These are phyloP conservation scores for Dolichomitus sp. DNA, from an alignment of 2,888 invertebrate genomes.

Conservation along the genomic window DNA sequence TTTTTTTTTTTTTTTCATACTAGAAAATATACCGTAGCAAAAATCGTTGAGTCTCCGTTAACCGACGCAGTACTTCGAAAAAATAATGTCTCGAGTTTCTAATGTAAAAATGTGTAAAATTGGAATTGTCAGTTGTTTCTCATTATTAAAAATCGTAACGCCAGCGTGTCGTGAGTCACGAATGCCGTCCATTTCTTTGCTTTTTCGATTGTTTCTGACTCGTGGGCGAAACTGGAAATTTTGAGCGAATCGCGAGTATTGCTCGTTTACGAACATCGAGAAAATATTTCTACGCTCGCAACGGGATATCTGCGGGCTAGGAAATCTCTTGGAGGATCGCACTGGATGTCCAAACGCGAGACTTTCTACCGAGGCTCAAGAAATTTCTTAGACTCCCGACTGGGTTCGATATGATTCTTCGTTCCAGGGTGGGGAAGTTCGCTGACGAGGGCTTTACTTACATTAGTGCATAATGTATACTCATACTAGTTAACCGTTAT, in stretches of 20 bases:
- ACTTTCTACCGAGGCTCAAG: conserved; percentile 4
- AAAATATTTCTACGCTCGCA: conserved; percentile 13
- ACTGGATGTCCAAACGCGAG: not conserved
- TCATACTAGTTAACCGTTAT: conserved; percentile 64
- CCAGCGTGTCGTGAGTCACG: conserved; percentile 42
- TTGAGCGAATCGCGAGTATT: conserved; percentile 27
- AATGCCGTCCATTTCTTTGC: conserved; percentile 16
- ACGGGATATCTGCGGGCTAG: conserved; percentile 14
- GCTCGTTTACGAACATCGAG: conserved; percentile 1
- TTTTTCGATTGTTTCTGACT: conserved; percentile 8
- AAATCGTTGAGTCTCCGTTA: conserved; percentile 67
- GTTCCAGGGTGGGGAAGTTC: conserved; percentile 40
- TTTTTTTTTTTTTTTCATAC: conserved; percentile 45
- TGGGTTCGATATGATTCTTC: conserved; percentile 66
- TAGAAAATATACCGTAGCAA: conserved; percentile 72
- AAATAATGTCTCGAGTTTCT: conserved; percentile 67
- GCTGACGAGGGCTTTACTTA: conserved; percentile 48
- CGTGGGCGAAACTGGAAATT: conserved; percentile 14
- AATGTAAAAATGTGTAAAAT: conserved; percentile 71
- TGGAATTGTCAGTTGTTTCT: conserved; percentile 62
- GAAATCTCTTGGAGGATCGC: conserved; percentile 26
- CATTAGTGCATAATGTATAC: conserved; percentile 64
- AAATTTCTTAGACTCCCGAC: conserved; percentile 52
- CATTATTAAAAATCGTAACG: conserved; percentile 20
- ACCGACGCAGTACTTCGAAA: conserved; percentile 64